Evolutionary conservation across 2,113 vertebrate genomes (phyloP).

Genomic region (Puma concolor): DNA sequence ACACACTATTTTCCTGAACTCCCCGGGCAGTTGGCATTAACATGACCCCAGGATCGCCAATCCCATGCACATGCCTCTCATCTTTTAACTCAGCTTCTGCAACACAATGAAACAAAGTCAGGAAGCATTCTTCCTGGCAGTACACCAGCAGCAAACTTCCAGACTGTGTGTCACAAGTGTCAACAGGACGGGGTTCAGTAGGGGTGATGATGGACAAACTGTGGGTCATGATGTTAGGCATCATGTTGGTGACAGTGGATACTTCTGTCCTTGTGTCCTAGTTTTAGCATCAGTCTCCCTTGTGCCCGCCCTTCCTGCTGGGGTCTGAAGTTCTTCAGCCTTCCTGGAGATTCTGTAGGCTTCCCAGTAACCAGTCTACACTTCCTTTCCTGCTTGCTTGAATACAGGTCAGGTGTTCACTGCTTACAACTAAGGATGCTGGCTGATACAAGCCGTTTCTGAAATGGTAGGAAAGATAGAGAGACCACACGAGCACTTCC

Average conservation of each 20-base stretch:
- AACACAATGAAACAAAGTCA: not conserved
- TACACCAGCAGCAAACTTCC: not conserved
- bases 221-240: not conserved
- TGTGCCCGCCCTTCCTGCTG: not conserved
- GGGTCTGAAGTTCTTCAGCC: not conserved
- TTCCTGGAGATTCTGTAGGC: not conserved
- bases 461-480: not conserved
- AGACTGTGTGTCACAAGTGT: not conserved
- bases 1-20: not conserved
- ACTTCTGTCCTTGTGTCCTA: not conserved
- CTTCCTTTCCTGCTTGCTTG: not conserved
- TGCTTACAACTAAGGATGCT: not conserved
- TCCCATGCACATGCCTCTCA: accelerated
- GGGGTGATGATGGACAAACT: accelerated
- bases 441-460: not conserved
- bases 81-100: not conserved
- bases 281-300: not conserved
- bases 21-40: too few species aligned
- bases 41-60: not conserved
- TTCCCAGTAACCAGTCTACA: not conserved
- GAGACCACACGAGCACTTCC: not conserved
- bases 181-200: accelerated
- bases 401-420: too few species aligned
- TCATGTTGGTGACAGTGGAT: not conserved
- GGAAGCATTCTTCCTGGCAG: not conserved